phyloP scores from a whole-genome alignment of 2,113 vertebrate genomes.

The Chloroceryle aenea region DNA sequence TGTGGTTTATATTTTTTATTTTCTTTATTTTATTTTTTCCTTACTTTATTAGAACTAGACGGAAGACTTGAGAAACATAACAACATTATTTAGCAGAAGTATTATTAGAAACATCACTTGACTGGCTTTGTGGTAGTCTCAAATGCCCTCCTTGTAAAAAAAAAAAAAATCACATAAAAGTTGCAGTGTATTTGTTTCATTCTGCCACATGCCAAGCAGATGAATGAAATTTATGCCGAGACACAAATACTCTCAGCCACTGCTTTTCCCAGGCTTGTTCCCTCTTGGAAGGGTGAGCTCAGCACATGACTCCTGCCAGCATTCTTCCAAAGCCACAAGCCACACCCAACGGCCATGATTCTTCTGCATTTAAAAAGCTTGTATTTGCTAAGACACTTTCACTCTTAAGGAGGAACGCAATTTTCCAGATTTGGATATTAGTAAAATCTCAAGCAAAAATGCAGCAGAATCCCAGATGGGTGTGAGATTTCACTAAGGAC shows the following conservation, averaged over 20 bases:
- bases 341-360: neutral
- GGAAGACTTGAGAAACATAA: neutral
- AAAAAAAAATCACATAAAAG: neutral
- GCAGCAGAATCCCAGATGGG: neutral
- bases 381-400: neutral
- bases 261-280: neutral
- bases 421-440: neutral
- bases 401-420: slow-evolving; percentile 13
- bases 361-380: neutral
- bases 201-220: slow-evolving; percentile 13
- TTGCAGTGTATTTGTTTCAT: slow-evolving; percentile 15
- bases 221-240: neutral
- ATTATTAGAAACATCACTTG: slow-evolving; percentile 10
- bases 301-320: slow-evolving; percentile 14
- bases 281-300: neutral
- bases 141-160: neutral
- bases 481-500: neutral
- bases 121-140: slow-evolving; percentile 18
- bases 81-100: neutral
- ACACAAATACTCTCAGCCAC: neutral
- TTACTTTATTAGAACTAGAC: neutral
- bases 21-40: neutral
- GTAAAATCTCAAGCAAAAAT: neutral
- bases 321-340: slow-evolving; percentile 33
- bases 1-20: neutral